A percentile compares a stretch with the other conserved stretches of the same genome.
Conservation (phyloP, 2,113 vertebrate genomes). For the Gopherus evgoodei region DNA sequence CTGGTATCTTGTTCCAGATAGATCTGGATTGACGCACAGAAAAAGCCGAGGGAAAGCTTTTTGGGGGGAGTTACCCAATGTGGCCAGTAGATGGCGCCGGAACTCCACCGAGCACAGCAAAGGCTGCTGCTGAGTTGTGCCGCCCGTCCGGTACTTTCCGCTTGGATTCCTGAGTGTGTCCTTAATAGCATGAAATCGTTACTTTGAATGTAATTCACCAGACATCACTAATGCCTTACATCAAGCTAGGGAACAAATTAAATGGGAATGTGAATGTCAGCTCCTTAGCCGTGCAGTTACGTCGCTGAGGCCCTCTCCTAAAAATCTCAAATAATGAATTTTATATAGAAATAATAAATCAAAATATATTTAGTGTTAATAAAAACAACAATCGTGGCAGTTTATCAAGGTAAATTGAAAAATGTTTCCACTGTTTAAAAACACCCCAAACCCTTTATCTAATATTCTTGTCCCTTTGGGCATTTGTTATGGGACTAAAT, state of each 20-base stretch:
- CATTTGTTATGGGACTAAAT: neutral
- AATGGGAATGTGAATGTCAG: neutral
- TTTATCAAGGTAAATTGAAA: neutral
- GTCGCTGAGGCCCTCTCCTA: neutral
- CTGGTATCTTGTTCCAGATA: conserved; percentile 57
- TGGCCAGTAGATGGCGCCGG: conserved; percentile 77
- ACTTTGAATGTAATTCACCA: conserved; percentile 63
- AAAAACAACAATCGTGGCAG: neutral
- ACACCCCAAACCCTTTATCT: neutral
- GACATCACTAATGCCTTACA: conserved; percentile 70
- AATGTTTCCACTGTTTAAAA: neutral
- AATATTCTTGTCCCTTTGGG: neutral
- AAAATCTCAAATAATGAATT: neutral
- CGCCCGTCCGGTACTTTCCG: neutral
- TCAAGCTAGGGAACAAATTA: neutral
- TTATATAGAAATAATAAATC: neutral
- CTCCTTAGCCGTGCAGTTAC: neutral
- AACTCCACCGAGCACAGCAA: conserved; percentile 51
- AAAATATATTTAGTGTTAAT: neutral
- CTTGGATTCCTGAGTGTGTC: neutral
- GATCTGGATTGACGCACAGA: neutral
- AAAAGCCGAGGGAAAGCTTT: neutral
- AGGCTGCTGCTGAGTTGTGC: neutral
- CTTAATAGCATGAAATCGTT: conserved; percentile 30
- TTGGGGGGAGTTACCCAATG: neutral